Evolutionary conservation across 2,888 invertebrate genomes (phyloP), one percentile per base, ranked within the genome.

Genomic region (Lepidonotus clava): DNA sequence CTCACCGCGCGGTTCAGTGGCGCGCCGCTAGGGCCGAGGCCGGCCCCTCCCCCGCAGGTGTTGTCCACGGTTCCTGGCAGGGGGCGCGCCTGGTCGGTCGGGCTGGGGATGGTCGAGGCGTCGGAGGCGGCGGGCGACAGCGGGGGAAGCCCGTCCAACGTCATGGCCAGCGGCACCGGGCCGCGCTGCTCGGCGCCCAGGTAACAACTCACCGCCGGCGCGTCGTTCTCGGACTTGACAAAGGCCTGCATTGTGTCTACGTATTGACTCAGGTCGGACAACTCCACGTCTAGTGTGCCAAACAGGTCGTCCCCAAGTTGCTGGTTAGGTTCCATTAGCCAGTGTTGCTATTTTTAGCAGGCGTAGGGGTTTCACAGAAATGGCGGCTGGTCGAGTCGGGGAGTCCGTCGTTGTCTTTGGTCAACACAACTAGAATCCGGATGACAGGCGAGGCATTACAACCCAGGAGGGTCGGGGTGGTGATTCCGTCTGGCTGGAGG

Each of bases 301-400:
- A 80, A 80, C 24, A 80, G 46, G 46, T 85, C 85, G 40, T 85
- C 85, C 14, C 67, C 11, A 34, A 85, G 85, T 67, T 85, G 85
- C 71, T 85, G 85, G 85, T 85, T 67, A 46, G 76, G 76, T 71
- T 85, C 85, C 85, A 85, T 85, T 28, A 71, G 83, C 66, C 71
- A 71, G 36, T 71, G 85, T 56, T 53, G 53, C 83, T 83, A 83
- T 83, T 83, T 56, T n/a, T 83, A 83, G 83, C 28, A 32, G n/a
- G 40, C 6, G 85, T 66, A 53, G 66, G 85, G 71, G 36, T 85
- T 85, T n/a, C 66, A 11, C 83, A 14, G 28, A 66, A 71, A 51
- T 67, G 85, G 67, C 71, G 80, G 41, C n/a, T 21, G 41, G 41
- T 38, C 36, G 1, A 34, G 67, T 67, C 8, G 67, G 11, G 6